Base-by-base conservation (phyloP, 2,113 vertebrate species). In the Thunnus thynnus region DNA sequence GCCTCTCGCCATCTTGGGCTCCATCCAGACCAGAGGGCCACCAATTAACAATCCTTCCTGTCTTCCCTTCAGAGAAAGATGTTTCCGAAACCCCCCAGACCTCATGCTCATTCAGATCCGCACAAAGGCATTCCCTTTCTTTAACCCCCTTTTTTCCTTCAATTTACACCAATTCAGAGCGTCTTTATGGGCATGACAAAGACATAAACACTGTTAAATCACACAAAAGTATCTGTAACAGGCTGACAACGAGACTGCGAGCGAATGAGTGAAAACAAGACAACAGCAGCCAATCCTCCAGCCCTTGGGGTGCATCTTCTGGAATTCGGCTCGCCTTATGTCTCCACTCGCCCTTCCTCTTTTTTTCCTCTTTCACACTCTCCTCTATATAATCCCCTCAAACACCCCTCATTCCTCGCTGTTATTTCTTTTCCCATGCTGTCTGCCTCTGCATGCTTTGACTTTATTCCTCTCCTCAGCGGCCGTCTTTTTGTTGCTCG, bases 351-450 rank as follows among this genome's bases (percentile, higher is more conserved):
- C 36, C 62, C 56, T 65, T 51, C 67, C 16, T 66, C 13, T 51
- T n/a, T 66, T 47, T 55, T 54, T 75, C 51, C 51, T 78, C 27
- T 78, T 75, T 56, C 61, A 50, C 63, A 57, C 54, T 70, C 65
- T 68, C 60, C 20, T 81, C 73, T 18, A 27, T 84, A 74, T 82
- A 87, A 90, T 85, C 71, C 84, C 56, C 63, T 82, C 73, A 76
- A 78, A 72, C 64, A 69, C 58, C 56, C 36, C 50, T 85, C 41
- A 46, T 81, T 83, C 80, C 77, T 72, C 0, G 64, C 80, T 87
- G 78, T 84, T 87, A 81, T 79, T 67, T 75, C 55, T 79, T 70
- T 50, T 55, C 66, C 82, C 86, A 25, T 77, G 82, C 85, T 70
- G 72, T 62, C 82, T 82, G 48, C n/a, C 65, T 72, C 50, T 70